These are phyloP conservation scores for Phodopus roborovskii DNA, from an alignment of 2,113 vertebrate species.

Conservation along the genomic window DNA sequence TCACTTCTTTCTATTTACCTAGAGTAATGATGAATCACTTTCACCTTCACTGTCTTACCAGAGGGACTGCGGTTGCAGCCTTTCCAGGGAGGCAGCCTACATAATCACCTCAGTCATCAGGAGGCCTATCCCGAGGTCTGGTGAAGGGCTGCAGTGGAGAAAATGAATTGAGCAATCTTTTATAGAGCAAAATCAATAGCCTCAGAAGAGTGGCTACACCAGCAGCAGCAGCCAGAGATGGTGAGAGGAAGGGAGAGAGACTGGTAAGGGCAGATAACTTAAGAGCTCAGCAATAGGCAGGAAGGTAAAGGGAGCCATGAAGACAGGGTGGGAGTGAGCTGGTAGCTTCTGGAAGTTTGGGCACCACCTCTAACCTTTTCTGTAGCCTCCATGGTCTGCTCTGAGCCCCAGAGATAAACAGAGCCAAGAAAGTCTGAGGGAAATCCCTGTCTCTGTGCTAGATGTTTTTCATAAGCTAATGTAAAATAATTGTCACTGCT, in stretches of 20 bases:
- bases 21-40: constrained; percentile 14
- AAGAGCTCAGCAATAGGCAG: background rate
- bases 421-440: background rate
- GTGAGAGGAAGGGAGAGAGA: background rate
- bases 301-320: background rate
- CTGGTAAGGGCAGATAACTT: background rate
- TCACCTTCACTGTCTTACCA: constrained; percentile 63
- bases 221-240: constrained; percentile 49
- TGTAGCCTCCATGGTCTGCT: background rate
- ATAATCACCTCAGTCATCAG: constrained; percentile 43
- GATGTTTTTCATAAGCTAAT: background rate
- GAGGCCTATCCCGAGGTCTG: constrained; percentile 53
- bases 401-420: background rate
- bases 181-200: constrained; percentile 75
- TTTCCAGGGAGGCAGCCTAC: background rate
- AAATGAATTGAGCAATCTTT: constrained; percentile 76
- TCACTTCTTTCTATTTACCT: constrained; percentile 44
- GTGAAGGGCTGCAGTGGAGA: constrained; percentile 26
- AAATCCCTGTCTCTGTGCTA: background rate
- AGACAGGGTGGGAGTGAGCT: no score
- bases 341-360: background rate
- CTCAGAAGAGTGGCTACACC: constrained; percentile 38
- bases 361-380: background rate
- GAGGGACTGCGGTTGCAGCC: constrained; percentile 32
- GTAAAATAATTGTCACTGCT: background rate